Evolutionary conservation across 2,888 invertebrate genomes (phyloP), one percentile per base, ranked within the genome.

Genomic region (Acronicta leporina): DNA sequence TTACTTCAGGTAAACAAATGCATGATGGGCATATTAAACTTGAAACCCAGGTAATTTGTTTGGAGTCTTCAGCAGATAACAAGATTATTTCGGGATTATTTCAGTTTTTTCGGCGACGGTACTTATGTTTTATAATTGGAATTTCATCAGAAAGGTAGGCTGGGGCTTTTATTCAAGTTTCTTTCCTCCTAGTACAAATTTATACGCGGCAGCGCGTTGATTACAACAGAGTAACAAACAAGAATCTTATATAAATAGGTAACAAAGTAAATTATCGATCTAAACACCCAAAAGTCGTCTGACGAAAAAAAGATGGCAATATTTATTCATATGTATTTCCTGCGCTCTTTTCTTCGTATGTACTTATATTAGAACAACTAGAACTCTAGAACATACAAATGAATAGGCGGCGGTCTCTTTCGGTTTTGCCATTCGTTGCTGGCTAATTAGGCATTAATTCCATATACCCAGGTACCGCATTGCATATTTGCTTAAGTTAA

Each of bases 121-220:
- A n/a, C n/a, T n/a, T n/a, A n/a, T 67, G 62, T 67, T 72, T 50
- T 16, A 42, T 72, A 56, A 72, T 69, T 69, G 62, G 38, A 50
- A 33, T 50, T 67, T 61, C n/a, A 15, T 33, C 35, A 58, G 60
- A 72, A 72, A 52, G 25, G 35, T 43, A 10, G 33, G 33, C 10
- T 10, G 33, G 7, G 33, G 33, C 1, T 10, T 5, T 33, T 33
- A 1, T 10, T 33, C 1, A 33, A 2, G 7, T 7, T 2, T 7
- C 10, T 33, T 10, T 33, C 10, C 33, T 11, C 7, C 33, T 10
- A 7, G 7, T 33, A 33, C 10, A 33, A 10, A 33, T 30, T 30
- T 20, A 4, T 4, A 20, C 20, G 20, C 2, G 20, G 4, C 20
- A 20, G 2, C 20, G 2, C 4, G 20, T 20, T 20, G 20, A 20